Evolutionary conservation across 2,113 vertebrate genomes (phyloP), one percentile per base, ranked within the genome.

Genomic region (Phrynocephalus versicolor): DNA sequence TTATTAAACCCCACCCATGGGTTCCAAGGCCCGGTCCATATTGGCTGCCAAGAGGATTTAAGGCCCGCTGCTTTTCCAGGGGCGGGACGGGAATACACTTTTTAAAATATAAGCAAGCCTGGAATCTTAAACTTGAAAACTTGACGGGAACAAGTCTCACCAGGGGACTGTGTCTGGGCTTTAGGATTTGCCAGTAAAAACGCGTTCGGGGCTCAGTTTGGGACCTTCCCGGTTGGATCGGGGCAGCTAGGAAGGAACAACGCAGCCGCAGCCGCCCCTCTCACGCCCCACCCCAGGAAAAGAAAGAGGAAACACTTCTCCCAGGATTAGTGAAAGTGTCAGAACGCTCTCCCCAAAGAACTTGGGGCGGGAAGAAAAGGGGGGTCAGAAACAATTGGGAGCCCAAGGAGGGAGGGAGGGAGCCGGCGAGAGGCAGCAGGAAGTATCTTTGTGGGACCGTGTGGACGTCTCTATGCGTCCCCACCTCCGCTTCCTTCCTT

Each of bases 381-480:
- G 18, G 3, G 58, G 88, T 33, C 91, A 70, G 88, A 82, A 82
- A 79, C 91, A 88, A 89, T 89, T 39, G 51, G 86, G 60, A 39
- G 58, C 77, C 58, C 39, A 7, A 3, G 25, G 60, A 45, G 78
- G 37, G 65, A 25, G 60, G 25, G 60, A 10, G n/a, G 51, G 74
- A 69, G 88, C 83, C 89, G 85, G 85, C 92, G 93, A 88, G 39
- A 30, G 41, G 21, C 33, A 39, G 19, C 6, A 85, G 88, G 92
- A 93, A 92, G 88, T 93, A 86, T 95, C 93, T 95, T 96, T 95
- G 92, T 94, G 88, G 93, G 94, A 94, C 93, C 95, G 96, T 91
- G 95, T 4, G 57, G 14, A 19, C 25, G 73, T 75, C 25, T 25
- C 2, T 27, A 25, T 80, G 35, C 65, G 13, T 41, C 23, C 0